phyloP scores from a whole-genome alignment of 1,140 invertebrate genomes.

The Formica exsecta region DNA sequence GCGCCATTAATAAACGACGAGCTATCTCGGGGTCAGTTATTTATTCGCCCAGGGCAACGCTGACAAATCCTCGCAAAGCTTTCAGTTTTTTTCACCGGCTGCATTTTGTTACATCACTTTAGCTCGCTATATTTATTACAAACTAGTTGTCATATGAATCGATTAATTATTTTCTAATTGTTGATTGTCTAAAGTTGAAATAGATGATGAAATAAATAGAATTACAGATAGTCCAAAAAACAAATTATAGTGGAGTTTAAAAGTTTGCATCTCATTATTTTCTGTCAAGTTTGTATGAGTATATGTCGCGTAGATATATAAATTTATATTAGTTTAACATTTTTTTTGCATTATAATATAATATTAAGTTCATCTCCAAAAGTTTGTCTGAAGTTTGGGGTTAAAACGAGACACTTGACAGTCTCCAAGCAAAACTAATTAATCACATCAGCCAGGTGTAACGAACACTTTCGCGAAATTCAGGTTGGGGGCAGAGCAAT shows the following conservation, averaged over 20 bases:
- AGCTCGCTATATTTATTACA: neutral
- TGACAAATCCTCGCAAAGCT: constrained; percentile 57
- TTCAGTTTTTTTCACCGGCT: neutral
- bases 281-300: neutral
- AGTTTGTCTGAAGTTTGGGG: constrained; percentile 1
- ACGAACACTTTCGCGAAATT: constrained; percentile 36
- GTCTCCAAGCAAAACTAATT: constrained; percentile 33
- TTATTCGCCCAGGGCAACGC: constrained; percentile 49
- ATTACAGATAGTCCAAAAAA: too few species aligned
- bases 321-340: constrained; percentile 6
- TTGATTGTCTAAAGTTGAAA: too few species aligned
- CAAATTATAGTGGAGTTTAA: too few species aligned
- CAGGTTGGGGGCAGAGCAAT: constrained; percentile 83
- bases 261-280: neutral
- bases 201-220: too few species aligned
- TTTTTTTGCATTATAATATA: constrained; percentile 40
- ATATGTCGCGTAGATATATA: neutral
- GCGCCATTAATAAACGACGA: constrained; percentile 61
- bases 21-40: constrained; percentile 55
- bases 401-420: constrained; percentile 45
- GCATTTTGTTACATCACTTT: constrained; percentile 9
- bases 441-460: constrained; percentile 46
- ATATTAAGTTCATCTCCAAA: neutral
- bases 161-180: neutral
- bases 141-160: neutral